Base-by-base conservation (phyloP, 92 coral and sea anemone species). In the Plumapathes pennacea region DNA sequence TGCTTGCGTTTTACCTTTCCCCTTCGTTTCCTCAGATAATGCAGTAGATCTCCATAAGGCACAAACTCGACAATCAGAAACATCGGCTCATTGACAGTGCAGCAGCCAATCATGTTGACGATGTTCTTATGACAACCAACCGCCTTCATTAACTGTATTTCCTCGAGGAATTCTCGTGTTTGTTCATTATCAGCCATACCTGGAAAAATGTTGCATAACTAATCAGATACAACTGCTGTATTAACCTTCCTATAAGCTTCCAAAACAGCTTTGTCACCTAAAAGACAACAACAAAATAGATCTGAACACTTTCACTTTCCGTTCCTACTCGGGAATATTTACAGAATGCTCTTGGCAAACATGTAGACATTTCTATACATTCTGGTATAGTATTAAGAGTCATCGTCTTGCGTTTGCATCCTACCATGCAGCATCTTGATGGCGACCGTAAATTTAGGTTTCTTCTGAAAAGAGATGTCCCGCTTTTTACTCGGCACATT, bases 101-200 rank as follows among this genome's bases (percentile, higher is more conserved):
- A 74, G 39, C 95, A 86, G 1, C 95, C 95, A 40, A 86, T 7
- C 79, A 86, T 71, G 76, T 72, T 86, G n/a, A 86, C 89, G 34
- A 86, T 86, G 62, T 86, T 86, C 41, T 62, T 85, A 57, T 86
- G 95, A 19, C 71, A 71, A 10, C 95, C 95, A 29, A 86, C 89
- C 51, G 63, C 85, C 26, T 86, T 86, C 95, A 86, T 86, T 39
- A 86, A 55, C 34, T 82, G 89, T 53, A 86, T 86, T 60, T 86
- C 95, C 47, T 82, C 78, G 25, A 86, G 71, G 36, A 86, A 86
- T 31, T 86, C 95, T 26, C 65, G 55, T 48, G 82, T 62, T 50
- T 86, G 95, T 11, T 86, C 95, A n/a, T 65, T 26, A 11, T 77
- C 82, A 2, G 64, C 51, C 57, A 42, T 37, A 37, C 82, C 95